Evolutionary conservation across 2,888 invertebrate species (phyloP), one percentile per base, ranked within the genome.

Genomic region (Salpingus planirostris): DNA sequence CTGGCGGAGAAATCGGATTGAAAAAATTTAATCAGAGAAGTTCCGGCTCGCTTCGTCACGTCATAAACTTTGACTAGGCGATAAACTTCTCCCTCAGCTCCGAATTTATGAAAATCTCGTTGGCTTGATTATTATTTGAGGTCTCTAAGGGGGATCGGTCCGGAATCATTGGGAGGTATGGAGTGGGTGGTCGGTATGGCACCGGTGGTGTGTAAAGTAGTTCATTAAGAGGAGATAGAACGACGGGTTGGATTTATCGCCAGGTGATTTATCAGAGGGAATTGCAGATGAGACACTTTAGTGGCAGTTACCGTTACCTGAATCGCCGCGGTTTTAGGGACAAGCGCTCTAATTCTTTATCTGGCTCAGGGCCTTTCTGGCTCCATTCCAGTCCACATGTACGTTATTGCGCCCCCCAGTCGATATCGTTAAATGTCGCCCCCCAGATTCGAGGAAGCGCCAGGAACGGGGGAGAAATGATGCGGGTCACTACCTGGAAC

Each of bases 261-360:
- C 40, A 40, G 46, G 45, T 48, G 55, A 60, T 61, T 61, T 61
- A 60, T 61, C 60, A 60, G 55, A 34, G 49, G 47, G 55, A 59
- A 61, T 60, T 59, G 60, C 58, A 60, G 59, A 61, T 60, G 59
- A 60, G 61, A 59, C 60, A 59, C 54, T 59, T 59, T 57, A 54
- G 57, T 55, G 56, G 56, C 58, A 57, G 55, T 57, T 57, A 55
- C 56, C 47, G 54, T 54, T 58, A 58, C 59, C 59, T 58, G 59
- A 44, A 54, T 50, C 47, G 54, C 48, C 48, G 50, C 48, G 51
- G 54, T 51, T 55, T 51, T 48, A 44, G 49, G 49, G 45, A 47
- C 50, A 50, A 50, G 43, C 43, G 43, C 47, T 48, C 46, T 50
- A 52, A 56, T 57, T 57, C 55, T 55, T 57, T 55, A 57, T 54